phyloP scores from a whole-genome alignment of 1,140 invertebrate genomes.

The Conus betulinus region DNA sequence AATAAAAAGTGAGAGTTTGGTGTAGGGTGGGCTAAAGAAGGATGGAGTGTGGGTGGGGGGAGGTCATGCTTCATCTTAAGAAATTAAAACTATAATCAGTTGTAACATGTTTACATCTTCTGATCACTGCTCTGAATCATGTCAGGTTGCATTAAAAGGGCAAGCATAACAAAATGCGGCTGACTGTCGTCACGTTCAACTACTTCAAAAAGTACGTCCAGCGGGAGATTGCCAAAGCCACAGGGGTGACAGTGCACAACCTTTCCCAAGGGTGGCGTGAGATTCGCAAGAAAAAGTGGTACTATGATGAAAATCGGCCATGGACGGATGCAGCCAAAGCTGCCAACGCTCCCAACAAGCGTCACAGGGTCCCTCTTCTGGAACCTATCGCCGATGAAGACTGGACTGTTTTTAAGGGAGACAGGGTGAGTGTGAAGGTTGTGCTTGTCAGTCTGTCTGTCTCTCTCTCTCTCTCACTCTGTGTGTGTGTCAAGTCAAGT shows the following conservation, averaged over 20 bases:
- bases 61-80: neutral
- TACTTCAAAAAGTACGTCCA: slow-evolving; percentile 59
- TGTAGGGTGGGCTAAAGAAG: neutral
- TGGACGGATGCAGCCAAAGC: slow-evolving; percentile 60
- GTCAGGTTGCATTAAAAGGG: neutral
- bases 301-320: slow-evolving; percentile 53
- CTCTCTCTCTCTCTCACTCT: neutral
- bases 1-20: neutral
- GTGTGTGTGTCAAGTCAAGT: slow-evolving; percentile 5
- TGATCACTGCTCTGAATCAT: neutral
- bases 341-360: slow-evolving; percentile 40
- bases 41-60: no score
- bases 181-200: slow-evolving; percentile 40
- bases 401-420: slow-evolving; percentile 59
- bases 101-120: no score
- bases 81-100: neutral
- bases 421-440: slow-evolving; percentile 49
- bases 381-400: slow-evolving; percentile 51
- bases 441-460: slow-evolving; percentile 16
- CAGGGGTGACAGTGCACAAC: slow-evolving; percentile 47
- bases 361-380: slow-evolving; percentile 3
- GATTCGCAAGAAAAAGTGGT: slow-evolving; percentile 45
- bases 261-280: slow-evolving; percentile 47
- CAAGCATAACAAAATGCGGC: slow-evolving; percentile 43
- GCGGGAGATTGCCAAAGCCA: slow-evolving; percentile 50